Evolutionary conservation across 2,797 vertebrate species (phyloP).

Genomic region (Danio albolineatus): DNA sequence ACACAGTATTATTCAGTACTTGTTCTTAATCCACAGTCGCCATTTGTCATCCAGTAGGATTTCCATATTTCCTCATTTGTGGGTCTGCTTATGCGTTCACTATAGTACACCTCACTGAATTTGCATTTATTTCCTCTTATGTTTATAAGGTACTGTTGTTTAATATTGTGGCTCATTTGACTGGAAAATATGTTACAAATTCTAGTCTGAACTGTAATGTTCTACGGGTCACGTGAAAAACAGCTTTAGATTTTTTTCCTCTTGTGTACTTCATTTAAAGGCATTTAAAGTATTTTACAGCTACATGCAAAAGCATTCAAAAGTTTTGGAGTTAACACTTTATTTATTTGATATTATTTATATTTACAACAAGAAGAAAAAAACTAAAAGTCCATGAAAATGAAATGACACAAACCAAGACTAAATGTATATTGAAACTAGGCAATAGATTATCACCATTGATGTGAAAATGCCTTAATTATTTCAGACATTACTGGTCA

Average conservation of each 20-base stretch:
- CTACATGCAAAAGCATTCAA: neutral
- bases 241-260: too few relatives aligned
- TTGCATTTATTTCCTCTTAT: constrained; percentile 73
- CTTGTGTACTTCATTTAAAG: too few relatives aligned
- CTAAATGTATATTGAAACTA: too few relatives aligned
- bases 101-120: constrained; percentile 50
- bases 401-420: too few relatives aligned
- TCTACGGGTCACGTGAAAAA: too few relatives aligned
- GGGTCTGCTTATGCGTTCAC: neutral
- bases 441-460: too few relatives aligned
- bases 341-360: too few relatives aligned
- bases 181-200: constrained; percentile 73
- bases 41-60: neutral
- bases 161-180: constrained; percentile 69
- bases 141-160: constrained; percentile 61
- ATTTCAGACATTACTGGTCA: too few relatives aligned
- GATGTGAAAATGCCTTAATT: too few relatives aligned
- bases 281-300: neutral
- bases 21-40: neutral
- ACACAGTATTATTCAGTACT: too few relatives aligned
- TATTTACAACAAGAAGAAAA: neutral
- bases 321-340: neutral
- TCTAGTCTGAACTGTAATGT: constrained; percentile 38
- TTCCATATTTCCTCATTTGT: neutral
- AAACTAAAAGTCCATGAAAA: too few relatives aligned